phyloP scores from a whole-genome alignment of 2,113 vertebrate species.

The Odocoileus virginianus region DNA sequence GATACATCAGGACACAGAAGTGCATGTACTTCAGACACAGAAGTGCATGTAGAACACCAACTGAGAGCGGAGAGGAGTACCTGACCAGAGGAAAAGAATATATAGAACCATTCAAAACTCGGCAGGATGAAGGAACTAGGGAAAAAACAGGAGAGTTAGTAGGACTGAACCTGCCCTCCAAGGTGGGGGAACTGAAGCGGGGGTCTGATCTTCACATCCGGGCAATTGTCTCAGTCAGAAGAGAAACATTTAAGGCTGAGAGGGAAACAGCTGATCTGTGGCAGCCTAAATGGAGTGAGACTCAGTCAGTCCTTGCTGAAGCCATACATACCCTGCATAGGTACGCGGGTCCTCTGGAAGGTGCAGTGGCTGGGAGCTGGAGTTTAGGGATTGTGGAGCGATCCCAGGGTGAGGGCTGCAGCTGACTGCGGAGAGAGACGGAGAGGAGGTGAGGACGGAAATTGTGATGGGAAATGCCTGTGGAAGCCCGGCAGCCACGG shows the following conservation, averaged over 20 bases:
- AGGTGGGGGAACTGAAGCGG: not conserved
- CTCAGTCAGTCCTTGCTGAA: not conserved
- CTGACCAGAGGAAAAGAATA: not conserved
- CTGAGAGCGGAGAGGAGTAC: not conserved
- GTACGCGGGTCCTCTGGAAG: not conserved
- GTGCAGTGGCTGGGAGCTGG: not conserved
- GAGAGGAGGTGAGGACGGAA: not conserved
- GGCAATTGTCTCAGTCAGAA: not conserved
- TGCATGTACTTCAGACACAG: not conserved
- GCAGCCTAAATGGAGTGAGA: not conserved
- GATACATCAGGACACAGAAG: not conserved
- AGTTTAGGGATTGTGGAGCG: not conserved
- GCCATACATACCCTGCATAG: not conserved
- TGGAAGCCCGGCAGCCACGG: not conserved
- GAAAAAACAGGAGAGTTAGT: not conserved
- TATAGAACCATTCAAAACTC: not conserved
- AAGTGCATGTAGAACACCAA: not conserved
- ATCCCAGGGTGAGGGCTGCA: not conserved
- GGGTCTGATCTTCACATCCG: not conserved
- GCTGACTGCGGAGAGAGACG: not conserved
- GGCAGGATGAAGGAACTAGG: not conserved
- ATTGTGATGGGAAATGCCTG: not conserved
- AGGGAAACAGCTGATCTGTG: not conserved
- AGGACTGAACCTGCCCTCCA: not conserved
- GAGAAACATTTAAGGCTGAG: not conserved